Base-by-base conservation (phyloP, 1,140 invertebrate species). In the Gonatopus flavifemur region DNA sequence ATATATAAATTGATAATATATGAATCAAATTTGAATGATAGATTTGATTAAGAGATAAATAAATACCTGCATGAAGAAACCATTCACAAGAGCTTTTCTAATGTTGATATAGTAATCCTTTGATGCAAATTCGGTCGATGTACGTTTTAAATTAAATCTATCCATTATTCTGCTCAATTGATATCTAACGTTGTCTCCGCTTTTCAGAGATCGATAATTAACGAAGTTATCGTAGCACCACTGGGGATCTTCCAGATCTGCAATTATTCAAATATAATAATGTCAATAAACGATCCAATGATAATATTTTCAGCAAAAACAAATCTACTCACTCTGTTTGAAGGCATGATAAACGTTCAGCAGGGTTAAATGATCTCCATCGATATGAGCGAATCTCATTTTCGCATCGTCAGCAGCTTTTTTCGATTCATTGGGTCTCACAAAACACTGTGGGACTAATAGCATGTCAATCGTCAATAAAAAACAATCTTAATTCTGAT, bases 191-290 rank as follows among this genome's bases (percentile, higher is more conserved):
- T 93, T 92, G 62, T 93, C 91, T 1, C 89, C 90, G 58, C 87
- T 97, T 78, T 99, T 99, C 20, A 99, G 77, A 3, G 96, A 98
- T 57, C 97, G 86, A 78, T 94, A 99, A 81, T 99, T 99, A 42
- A 99, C 89, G 72, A 98, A 99, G 79, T 99, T 98, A 67, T 99
- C 95, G 64, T 98, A 99, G 76, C 96, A 99, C 97, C 97, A 99
- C 73, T 95, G 91, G 0, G 91, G 88, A 79, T 98, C 94, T 79
- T 98, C 94, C 81, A 80, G 75, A 66, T 85, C 84, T 85, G 48
- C 42, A 57, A 32, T 41, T 8, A 44, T 33, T 40, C 21, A 22
- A 37, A 28, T 31, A 31, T 24, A 49, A 38, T 31, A 32, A 41
- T n/a, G n/a, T 21, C 1, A 8, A n/a, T 47, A 15, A 21, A 32